Conservation (phyloP, 1,140 invertebrate genomes). For the Drosophila melanogaster region DNA sequence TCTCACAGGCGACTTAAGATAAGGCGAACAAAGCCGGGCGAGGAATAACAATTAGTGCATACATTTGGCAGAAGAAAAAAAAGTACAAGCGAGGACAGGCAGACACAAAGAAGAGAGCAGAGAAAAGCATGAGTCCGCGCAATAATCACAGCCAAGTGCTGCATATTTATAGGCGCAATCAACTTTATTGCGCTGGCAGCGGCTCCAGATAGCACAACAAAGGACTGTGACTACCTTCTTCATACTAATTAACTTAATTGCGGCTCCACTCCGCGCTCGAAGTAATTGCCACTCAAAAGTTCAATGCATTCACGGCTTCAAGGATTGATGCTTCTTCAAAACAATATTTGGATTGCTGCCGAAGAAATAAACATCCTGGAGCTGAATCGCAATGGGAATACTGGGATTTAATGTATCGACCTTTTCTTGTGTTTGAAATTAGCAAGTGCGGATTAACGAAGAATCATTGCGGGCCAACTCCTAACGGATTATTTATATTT, state of each 20-base stretch:
- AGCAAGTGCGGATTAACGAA: slow-evolving; percentile 11
- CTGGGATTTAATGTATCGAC: too few relatives aligned
- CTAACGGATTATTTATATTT: slow-evolving; percentile 20
- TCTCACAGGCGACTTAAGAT: slow-evolving; percentile 7
- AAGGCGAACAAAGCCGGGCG: slow-evolving; percentile 34
- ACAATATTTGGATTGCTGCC: slow-evolving; percentile 36
- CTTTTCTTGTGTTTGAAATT: slow-evolving; percentile 16
- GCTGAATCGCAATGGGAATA: too few relatives aligned
- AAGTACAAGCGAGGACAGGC: neutral
- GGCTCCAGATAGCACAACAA: slow-evolving; percentile 26
- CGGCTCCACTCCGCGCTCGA: slow-evolving; percentile 7
- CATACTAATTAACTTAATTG: slow-evolving; percentile 78
- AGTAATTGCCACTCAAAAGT: slow-evolving; percentile 71
- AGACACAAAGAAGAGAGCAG: slow-evolving; percentile 11
- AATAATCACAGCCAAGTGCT: slow-evolving; percentile 78
- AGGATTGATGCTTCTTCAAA: slow-evolving; percentile 9
- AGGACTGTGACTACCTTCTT: slow-evolving; percentile 12
- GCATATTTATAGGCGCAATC: slow-evolving; percentile 84
- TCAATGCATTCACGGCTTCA: slow-evolving; percentile 49
- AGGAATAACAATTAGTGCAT: slow-evolving; percentile 76
- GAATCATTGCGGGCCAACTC: slow-evolving; percentile 34
- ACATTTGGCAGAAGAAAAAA: slow-evolving; percentile 53
- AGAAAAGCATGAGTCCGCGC: slow-evolving; percentile 50
- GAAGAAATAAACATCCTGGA: neutral
- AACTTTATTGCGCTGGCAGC: slow-evolving; percentile 75